phyloP scores from a whole-genome alignment of 2,888 invertebrate genomes.

The Lasioglossum vierecki region DNA sequence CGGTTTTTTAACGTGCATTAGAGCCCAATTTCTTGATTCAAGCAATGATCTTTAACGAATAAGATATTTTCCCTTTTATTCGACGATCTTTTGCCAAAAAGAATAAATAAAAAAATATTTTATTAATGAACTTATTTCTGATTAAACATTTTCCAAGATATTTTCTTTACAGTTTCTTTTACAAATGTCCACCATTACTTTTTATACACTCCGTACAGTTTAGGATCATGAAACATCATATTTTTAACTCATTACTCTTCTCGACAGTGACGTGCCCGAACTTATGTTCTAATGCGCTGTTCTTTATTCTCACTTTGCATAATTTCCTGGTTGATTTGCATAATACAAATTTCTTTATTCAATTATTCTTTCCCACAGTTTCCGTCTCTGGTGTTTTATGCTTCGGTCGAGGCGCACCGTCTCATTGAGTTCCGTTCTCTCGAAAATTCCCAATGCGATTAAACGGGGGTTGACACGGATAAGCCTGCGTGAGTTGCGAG shows the following conservation, averaged over 20 bases:
- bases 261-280: background rate
- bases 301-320: background rate
- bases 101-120: no score
- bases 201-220: no score
- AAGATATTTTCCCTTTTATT: no score
- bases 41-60: no score
- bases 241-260: background rate
- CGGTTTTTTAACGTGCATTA: no score
- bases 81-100: no score
- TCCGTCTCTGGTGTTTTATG: background rate
- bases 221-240: background rate
- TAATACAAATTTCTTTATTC: background rate
- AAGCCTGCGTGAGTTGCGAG: conserved; percentile 8
- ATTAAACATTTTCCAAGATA: no score
- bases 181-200: no score
- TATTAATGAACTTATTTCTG: no score
- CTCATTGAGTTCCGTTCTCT: conserved; percentile 1
- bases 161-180: no score
- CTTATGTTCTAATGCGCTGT: background rate
- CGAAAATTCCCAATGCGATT: conserved; percentile 8
- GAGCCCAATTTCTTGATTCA: no score
- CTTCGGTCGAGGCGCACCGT: background rate
- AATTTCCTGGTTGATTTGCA: background rate
- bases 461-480: conserved; percentile 6
- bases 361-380: background rate